phyloP scores from a whole-genome alignment of 1,140 invertebrate species.

The Zaprionus davidi region DNA sequence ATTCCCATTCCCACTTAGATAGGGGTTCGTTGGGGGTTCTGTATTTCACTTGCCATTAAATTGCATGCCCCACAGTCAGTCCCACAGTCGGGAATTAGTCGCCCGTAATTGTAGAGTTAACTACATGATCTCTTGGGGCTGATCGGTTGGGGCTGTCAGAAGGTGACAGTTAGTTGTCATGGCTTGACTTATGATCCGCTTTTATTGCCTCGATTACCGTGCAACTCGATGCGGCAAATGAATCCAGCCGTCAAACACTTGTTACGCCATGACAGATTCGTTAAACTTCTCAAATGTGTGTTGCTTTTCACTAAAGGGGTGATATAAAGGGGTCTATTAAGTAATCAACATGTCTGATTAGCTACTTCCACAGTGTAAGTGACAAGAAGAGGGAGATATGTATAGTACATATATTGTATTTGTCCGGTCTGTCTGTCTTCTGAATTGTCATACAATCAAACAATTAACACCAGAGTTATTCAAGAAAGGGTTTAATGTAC shows the following conservation, averaged over 20 bases:
- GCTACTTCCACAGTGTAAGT: neutral
- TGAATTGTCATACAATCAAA: too few relatives aligned
- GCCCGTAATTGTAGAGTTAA: neutral
- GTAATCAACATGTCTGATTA: neutral
- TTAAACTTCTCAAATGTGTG: neutral
- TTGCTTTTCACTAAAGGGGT: too few relatives aligned
- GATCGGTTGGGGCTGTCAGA: neutral
- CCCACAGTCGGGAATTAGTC: neutral
- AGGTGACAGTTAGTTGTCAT: neutral
- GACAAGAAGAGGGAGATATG: neutral
- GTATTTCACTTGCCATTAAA: slow-evolving; percentile 5
- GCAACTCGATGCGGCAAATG: neutral
- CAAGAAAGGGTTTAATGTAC: too few relatives aligned
- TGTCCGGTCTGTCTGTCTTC: too few relatives aligned
- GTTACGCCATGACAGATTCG: neutral
- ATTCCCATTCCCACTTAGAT: neutral
- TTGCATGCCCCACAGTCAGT: neutral
- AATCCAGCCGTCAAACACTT: neutral
- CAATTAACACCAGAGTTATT: too few relatives aligned
- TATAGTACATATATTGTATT: too few relatives aligned
- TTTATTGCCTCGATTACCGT: neutral
- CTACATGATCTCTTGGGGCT: neutral
- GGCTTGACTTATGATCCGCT: neutral
- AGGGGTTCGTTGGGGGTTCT: neutral
- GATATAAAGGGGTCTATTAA: neutral